Conservation (phyloP, 92 coral and sea anemone genomes). For the Ricordea florida region DNA sequence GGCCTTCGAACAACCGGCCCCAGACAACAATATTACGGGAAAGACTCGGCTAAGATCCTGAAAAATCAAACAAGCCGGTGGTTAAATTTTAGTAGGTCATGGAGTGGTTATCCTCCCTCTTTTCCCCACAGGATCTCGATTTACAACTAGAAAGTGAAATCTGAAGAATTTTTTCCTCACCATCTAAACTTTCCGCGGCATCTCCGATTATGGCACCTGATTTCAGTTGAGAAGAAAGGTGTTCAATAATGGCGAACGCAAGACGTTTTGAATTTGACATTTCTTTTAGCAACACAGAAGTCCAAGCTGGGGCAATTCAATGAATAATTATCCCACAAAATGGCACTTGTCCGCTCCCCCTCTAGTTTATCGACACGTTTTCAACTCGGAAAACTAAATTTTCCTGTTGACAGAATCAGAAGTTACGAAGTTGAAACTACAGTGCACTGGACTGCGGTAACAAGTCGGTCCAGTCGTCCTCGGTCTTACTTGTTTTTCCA, state of each 20-base stretch:
- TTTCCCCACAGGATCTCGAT: too few relatives aligned
- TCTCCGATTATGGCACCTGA: conserved; percentile 86
- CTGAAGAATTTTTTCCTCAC: conserved; percentile 19
- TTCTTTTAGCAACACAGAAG: conserved; percentile 49
- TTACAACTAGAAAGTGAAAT: not conserved
- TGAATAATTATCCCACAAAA: too few relatives aligned
- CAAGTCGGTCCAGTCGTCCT: conserved; percentile 7
- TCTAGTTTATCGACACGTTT: not conserved
- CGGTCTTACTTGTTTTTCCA: not conserved
- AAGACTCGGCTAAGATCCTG: too few relatives aligned
- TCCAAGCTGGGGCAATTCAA: too few relatives aligned
- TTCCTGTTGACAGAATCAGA: not conserved
- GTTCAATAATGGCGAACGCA: conserved; percentile 83
- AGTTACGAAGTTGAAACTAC: not conserved
- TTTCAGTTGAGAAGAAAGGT: conserved; percentile 58
- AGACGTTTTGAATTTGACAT: conserved; percentile 83
- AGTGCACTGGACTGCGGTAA: not conserved
- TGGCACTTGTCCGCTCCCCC: too few relatives aligned
- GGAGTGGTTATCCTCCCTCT: too few relatives aligned
- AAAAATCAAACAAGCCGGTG: too few relatives aligned
- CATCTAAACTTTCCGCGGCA: conserved; percentile 91
- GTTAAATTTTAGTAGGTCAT: too few relatives aligned
- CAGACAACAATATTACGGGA: too few relatives aligned
- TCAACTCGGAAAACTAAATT: not conserved
- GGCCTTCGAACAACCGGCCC: too few relatives aligned